Base-by-base conservation (phyloP, 2,888 invertebrate species). In the Drosophila kanekoi region DNA sequence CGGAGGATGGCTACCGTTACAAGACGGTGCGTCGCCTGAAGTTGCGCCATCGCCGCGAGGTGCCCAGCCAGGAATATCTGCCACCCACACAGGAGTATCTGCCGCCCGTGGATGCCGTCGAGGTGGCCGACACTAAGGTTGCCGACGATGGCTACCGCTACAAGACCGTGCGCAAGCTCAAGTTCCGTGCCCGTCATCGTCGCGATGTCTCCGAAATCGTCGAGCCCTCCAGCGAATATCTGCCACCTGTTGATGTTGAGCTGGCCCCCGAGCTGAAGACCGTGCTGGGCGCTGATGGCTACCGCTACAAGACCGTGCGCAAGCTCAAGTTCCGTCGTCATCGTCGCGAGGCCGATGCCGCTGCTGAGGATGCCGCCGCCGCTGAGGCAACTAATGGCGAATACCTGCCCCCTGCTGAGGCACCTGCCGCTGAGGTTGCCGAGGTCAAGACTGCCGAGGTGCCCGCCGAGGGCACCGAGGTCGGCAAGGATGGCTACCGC, bases 91-190 rank as follows among this genome's bases (percentile, higher is more conserved):
- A 74, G 47, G 91, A 91, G 47, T 91, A 91, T 33, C 71, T 91
- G 71, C 89, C 91, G 4, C 91, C 92, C 5, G 69, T 69, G 23
- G 85, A 75, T 11, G 81, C 63, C 37, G 77, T 40, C 33, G 69
- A 84, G 13, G 72, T 77, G 11, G 83, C 56, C 13, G 90, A 87
- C 10, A 90, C 90, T 3, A 89, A 87, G 54, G 77, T 90, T 4
- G 91, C 87, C 35, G 89, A 91, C 54, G 90, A 91, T 68, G 91
- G 91, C 38, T 91, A 91, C 62, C 91, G 88, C 14, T 92, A 92
- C 68, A 90, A 91, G 74, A 92, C 91, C n/a, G 85, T 91, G 18
- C 92, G 91, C 60, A 90, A 87, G 64, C 65, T 92, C 4, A 90
- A 88, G 72, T 87, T 82, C 75, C 90, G 91, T 70, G 68, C 88